Evolutionary conservation across 2,888 invertebrate genomes (phyloP).

Genomic region (Pristionchus exspectatus): DNA sequence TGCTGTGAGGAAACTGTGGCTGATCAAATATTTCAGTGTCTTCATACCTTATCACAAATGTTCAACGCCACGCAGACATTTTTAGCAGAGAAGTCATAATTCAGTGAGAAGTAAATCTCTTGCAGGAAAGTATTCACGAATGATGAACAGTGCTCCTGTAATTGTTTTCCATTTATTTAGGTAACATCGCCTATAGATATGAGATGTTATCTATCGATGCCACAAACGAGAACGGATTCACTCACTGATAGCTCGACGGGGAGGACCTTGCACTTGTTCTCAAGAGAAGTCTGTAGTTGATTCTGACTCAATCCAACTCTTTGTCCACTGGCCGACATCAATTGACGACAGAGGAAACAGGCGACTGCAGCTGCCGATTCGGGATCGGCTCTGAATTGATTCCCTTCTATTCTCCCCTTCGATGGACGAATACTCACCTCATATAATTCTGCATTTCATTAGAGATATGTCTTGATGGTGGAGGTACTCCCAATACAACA

Average conservation of each 20-base stretch:
- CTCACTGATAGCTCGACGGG: conserved; percentile 68
- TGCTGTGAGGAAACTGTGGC: too few relatives aligned
- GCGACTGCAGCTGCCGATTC: conserved; percentile 60
- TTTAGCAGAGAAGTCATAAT: conserved; percentile 71
- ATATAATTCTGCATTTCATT: conserved; percentile 47
- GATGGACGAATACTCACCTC: background rate
- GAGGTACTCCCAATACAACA: conserved; percentile 24
- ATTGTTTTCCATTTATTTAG: conserved; percentile 55
- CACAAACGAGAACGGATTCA: background rate
- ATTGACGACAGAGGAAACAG: conserved; percentile 73
- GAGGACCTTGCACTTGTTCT: conserved; percentile 70
- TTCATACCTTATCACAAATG: conserved; percentile 66
- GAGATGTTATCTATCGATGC: background rate
- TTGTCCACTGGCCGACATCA: conserved; percentile 71
- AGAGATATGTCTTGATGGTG: background rate
- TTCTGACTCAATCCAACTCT: conserved; percentile 71
- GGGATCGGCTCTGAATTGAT: conserved; percentile 40
- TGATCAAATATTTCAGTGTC: background rate
- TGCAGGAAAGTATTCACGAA: conserved; percentile 73
- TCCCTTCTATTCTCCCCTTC: background rate
- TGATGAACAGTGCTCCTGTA: conserved; percentile 71
- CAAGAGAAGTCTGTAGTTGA: conserved; percentile 67
- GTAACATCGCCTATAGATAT: too few relatives aligned
- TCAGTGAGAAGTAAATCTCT: conserved; percentile 72
- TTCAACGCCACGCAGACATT: conserved; percentile 71